Evolutionary conservation across 2,888 invertebrate genomes (phyloP), one percentile per base, ranked within the genome.

Genomic region (Oscheius sp.): DNA sequence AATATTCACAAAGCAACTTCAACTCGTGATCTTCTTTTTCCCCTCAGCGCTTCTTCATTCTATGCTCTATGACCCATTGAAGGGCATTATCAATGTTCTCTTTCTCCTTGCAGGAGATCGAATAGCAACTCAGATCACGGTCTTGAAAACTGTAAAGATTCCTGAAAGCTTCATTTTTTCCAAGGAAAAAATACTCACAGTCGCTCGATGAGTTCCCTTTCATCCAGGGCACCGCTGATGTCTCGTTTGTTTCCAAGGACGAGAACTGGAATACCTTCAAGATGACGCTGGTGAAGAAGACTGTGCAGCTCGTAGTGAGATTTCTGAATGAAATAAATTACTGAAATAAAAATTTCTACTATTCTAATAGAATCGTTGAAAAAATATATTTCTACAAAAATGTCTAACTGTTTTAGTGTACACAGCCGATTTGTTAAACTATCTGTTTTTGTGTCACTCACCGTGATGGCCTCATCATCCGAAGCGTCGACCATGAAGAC

Each of bases 401-500:
- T n/a, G n/a, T n/a, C n/a, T n/a, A n/a, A n/a, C n/a, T n/a, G n/a
- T n/a, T n/a, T n/a, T n/a, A n/a, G n/a, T n/a, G n/a, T n/a, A n/a
- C n/a, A n/a, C n/a, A n/a, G n/a, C n/a, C n/a, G n/a, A n/a, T n/a
- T n/a, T n/a, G n/a, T n/a, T n/a, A n/a, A n/a, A n/a, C n/a, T n/a
- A n/a, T n/a, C n/a, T n/a, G n/a, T n/a, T n/a, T n/a, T n/a, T n/a
- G n/a, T n/a, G n/a, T n/a, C n/a, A 50, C 26, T 9, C 54, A 96
- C 96, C 89, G 98, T 98, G 83, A 98, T 92, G 90, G 98, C 98
- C 85, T 98, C 97, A 64, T 93, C 91, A 89, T 99, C 98, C 14
- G 98, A 97, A 1, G 98, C 96, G 89, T 98, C 98, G 26, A 98
- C 97, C 98, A 99, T 98, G 88, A 85, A 95, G 92, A 98, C 96